Evolutionary conservation across 2,113 vertebrate species (phyloP).

Genomic region (Neomonachus schauinslandi): DNA sequence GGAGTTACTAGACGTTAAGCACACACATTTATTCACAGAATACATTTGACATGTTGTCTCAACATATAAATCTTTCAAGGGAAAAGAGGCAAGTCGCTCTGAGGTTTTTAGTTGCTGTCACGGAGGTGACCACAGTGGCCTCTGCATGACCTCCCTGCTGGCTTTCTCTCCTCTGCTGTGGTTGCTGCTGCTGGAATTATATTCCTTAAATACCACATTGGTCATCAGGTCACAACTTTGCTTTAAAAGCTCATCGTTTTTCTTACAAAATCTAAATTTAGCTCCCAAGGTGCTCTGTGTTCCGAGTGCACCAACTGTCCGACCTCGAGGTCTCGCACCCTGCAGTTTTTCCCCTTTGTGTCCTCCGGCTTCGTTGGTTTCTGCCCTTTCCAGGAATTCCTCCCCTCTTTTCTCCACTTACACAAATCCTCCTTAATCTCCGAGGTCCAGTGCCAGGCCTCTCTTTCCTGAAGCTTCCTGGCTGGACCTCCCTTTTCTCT

Average conservation of each 20-base stretch:
- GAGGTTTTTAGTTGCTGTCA: background rate
- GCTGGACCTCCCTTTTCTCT: background rate
- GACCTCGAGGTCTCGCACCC: background rate
- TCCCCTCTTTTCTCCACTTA: background rate
- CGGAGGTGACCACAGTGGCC: background rate
- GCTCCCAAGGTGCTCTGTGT: background rate
- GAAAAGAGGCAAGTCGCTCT: background rate
- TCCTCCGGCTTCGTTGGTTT: background rate
- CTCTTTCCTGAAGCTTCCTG: background rate
- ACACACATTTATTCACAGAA: background rate
- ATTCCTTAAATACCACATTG: background rate
- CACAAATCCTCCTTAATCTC: background rate
- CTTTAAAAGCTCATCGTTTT: conserved; percentile 20
- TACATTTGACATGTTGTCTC: background rate
- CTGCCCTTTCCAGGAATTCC: background rate
- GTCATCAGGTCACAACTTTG: background rate
- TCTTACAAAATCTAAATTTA: background rate
- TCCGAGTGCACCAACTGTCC: background rate
- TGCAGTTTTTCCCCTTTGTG: background rate
- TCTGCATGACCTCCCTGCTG: background rate
- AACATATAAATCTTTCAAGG: background rate
- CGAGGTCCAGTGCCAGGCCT: background rate
- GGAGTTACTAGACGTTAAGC: background rate
- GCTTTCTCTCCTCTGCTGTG: background rate
- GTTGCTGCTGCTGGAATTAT: background rate